Conservation (phyloP, 1,140 invertebrate species). For the Bombus sylvicola region DNA sequence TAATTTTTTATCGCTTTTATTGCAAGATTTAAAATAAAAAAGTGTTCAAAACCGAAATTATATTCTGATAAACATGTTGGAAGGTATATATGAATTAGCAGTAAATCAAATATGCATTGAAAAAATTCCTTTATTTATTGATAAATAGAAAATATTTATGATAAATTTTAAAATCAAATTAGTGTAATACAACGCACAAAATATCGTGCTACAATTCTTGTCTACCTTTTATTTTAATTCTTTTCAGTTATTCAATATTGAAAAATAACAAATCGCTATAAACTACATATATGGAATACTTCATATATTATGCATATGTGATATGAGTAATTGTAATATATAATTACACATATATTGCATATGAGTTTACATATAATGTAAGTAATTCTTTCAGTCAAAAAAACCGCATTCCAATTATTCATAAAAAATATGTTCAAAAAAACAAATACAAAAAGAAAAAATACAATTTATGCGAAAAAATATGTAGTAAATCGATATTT, state of each 20-base stretch:
- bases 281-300: no score
- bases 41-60: background rate
- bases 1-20: background rate
- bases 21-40: background rate
- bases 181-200: slow-evolving; percentile 55
- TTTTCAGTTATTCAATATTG: background rate
- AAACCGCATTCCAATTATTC: slow-evolving; percentile 30
- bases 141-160: slow-evolving; percentile 7
- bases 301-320: no score
- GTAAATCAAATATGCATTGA: background rate
- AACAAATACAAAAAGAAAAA: background rate
- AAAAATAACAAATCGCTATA: no score
- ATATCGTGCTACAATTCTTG: slow-evolving; percentile 33
- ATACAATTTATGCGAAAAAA: slow-evolving; percentile 2
- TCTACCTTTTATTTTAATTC: background rate
- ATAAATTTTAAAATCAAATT: background rate
- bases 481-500: background rate
- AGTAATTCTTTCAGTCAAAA: background rate
- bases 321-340: background rate
- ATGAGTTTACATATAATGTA: background rate
- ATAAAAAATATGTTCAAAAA: background rate
- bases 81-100: background rate
- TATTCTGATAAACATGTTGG: background rate
- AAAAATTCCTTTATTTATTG: background rate
- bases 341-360: background rate